phyloP scores from a whole-genome alignment of 2,113 vertebrate genomes.

The Eira barbara region DNA sequence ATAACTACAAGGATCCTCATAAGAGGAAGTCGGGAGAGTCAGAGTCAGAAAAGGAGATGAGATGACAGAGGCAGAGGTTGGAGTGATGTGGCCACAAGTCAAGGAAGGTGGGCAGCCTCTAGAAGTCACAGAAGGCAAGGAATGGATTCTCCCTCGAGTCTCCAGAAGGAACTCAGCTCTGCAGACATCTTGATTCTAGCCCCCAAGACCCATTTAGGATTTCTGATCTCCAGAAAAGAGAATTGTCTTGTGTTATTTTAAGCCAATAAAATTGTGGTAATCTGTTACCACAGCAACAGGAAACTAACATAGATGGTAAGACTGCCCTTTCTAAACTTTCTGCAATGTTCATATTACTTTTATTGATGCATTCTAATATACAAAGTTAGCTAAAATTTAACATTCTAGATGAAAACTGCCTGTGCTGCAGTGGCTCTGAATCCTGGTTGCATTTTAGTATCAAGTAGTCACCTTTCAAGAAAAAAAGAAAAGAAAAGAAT shows the following conservation, averaged over 20 bases:
- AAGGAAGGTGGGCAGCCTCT: not conserved
- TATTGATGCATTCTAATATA: not conserved
- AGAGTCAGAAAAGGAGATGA: not conserved
- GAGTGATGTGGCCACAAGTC: not conserved
- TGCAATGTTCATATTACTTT: not conserved
- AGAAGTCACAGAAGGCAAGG: not conserved
- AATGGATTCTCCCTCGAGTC: not conserved
- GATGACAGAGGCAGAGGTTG: not conserved
- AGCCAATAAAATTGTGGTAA: not conserved
- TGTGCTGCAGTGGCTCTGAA: not conserved
- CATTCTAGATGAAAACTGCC: not conserved
- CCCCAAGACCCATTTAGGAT: not conserved
- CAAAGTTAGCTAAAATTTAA: slow-evolving; percentile 6
- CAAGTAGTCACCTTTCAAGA: not conserved
- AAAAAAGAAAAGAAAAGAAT: not conserved
- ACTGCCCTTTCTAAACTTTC: slow-evolving; percentile 9
- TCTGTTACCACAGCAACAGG: slow-evolving; percentile 1
- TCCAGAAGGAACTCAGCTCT: not conserved
- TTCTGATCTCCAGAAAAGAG: not conserved
- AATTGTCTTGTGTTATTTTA: not conserved
- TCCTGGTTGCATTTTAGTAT: not conserved
- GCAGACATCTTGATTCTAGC: not conserved
- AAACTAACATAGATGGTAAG: not conserved
- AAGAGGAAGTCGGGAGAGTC: not conserved
- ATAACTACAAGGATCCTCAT: not conserved